phyloP scores from a whole-genome alignment of 2,113 vertebrate species.

The Porphyrio hochstetteri region DNA sequence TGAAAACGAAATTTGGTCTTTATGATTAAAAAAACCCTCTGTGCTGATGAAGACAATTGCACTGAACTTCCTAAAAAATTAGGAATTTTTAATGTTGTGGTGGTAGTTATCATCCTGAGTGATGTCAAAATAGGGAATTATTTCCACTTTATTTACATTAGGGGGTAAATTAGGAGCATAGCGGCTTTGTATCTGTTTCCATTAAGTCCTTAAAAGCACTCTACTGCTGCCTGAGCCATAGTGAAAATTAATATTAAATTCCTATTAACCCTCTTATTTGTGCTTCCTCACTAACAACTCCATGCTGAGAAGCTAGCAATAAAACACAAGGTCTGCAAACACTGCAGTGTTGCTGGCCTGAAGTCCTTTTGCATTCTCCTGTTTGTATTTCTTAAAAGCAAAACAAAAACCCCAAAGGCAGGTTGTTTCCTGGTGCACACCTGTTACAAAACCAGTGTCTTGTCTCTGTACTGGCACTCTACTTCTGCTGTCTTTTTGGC shows the following conservation, averaged over 20 bases:
- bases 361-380: neutral
- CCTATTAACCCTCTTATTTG: neutral
- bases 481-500: neutral
- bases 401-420: neutral
- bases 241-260: conserved; percentile 4
- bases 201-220: conserved; percentile 1
- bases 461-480: neutral
- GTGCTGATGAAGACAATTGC: neutral
- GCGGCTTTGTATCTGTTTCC: neutral
- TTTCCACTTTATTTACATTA: neutral
- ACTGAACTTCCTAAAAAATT: neutral
- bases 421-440: rapidly evolving
- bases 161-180: neutral
- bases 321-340: neutral
- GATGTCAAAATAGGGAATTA: neutral
- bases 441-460: neutral
- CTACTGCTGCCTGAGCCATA: neutral
- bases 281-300: neutral
- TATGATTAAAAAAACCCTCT: neutral
- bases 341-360: neutral
- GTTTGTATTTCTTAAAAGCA: neutral
- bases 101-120: neutral
- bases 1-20: neutral
- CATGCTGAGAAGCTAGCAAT: neutral
- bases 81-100: neutral